These are phyloP conservation scores for Periplaneta americana DNA, from an alignment of 1,140 invertebrate genomes.

Conservation along the genomic window DNA sequence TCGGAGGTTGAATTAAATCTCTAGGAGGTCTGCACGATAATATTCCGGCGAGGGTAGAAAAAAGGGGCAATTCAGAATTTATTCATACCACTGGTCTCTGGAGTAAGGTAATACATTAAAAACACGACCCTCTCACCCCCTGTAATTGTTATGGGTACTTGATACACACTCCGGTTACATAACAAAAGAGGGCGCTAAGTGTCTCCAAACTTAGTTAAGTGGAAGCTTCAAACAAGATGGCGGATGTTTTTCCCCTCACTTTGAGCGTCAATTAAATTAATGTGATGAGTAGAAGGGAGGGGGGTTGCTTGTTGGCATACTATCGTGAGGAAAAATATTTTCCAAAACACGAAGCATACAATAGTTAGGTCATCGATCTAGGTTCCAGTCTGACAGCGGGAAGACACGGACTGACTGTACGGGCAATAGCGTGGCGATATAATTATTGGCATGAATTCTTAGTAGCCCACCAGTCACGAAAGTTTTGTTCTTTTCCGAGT, in stretches of 20 bases:
- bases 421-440: no score
- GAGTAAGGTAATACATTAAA: background rate
- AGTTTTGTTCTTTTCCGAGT: no score
- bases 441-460: no score
- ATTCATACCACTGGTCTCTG: background rate
- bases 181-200: background rate
- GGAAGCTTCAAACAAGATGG: background rate
- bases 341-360: background rate
- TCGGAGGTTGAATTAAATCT: background rate
- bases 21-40: background rate
- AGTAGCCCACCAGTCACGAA: background rate
- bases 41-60: background rate
- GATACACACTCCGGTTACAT: background rate
- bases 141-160: background rate
- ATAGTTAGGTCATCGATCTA: background rate
- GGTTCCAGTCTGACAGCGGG: background rate
- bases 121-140: background rate
- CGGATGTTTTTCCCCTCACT: background rate
- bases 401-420: background rate
- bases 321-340: background rate
- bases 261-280: background rate
- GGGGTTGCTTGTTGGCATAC: background rate
- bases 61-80: background rate
- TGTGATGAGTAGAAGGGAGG: background rate
- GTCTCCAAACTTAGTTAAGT: background rate